These are phyloP conservation scores for Trachymyrmex septentrionalis DNA, from an alignment of 1,140 invertebrate species.

Conservation along the genomic window DNA sequence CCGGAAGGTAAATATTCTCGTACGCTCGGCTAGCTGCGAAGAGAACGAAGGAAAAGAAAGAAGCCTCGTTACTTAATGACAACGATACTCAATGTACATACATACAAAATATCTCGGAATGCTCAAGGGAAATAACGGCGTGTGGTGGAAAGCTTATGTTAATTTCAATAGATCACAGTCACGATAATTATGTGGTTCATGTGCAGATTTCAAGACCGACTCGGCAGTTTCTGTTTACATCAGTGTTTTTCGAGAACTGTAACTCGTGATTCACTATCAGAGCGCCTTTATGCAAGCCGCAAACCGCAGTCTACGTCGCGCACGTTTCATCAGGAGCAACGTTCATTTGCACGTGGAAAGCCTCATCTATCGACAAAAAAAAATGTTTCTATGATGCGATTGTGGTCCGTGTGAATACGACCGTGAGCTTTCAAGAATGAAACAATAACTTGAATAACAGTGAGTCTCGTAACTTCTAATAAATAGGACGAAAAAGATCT, in stretches of 20 bases:
- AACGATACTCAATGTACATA: constrained; percentile 10
- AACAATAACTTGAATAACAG: constrained; percentile 37
- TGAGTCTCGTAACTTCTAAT: neutral
- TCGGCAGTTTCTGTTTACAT: constrained; percentile 42
- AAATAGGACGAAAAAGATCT: neutral
- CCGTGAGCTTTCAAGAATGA: neutral
- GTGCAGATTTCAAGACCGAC: constrained; percentile 33
- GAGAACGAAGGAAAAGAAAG: neutral
- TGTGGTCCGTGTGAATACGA: constrained; percentile 4
- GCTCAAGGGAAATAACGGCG: neutral
- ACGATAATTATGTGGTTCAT: constrained; percentile 43
- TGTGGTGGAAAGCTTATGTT: neutral
- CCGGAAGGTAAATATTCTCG: constrained; percentile 6
- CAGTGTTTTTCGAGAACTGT: constrained; percentile 7
- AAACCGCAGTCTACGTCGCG: constrained; percentile 25
- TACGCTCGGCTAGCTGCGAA: neutral
- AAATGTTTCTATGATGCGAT: neutral
- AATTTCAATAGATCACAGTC: constrained; percentile 31
- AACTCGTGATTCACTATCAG: constrained; percentile 36
- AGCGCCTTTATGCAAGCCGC: constrained; percentile 22
- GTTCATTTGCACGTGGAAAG: constrained; percentile 18
- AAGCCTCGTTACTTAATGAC: constrained; percentile 5
- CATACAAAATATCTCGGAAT: constrained; percentile 20
- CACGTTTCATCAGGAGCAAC: constrained; percentile 8
- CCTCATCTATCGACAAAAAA: neutral